Evolutionary conservation across 2,797 vertebrate genomes (phyloP), one percentile per base, ranked within the genome.

Genomic region (Heteromormyrus szaboi): DNA sequence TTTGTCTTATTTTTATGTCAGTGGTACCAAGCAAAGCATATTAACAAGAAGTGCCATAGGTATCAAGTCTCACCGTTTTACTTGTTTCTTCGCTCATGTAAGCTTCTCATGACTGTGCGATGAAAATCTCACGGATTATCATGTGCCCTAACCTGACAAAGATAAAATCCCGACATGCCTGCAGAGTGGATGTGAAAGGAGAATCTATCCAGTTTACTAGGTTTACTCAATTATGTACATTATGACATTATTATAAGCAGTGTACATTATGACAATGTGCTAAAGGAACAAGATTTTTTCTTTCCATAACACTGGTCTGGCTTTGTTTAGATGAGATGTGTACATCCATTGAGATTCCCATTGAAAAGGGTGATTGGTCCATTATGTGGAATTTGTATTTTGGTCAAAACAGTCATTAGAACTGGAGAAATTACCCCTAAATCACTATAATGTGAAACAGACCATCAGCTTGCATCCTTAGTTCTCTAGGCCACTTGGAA

Each of bases 381-480:
- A 72, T 86, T 76, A 86, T 85, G 85, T 62, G 48, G 59, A 65
- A 53, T 54, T 72, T 65, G 68, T 54, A 56, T 85, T 86, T 85
- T 44, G 59, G 41, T 44, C 19, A n/a, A 87, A 65, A n/a, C 33
- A 44, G 33, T 29, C 17, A 0, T 44, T 59, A 41, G 29, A 72
- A 59, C 90, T 81, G 19, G 81, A 87, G 89, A 90, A 83, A 90
- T 72, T 86, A 53, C 86, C 51, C 33, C 41, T 22, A 89, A 91
- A 86, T 48, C 37, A 50, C 65, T 33, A 84, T 89, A 90, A 89
- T 90, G 56, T 11, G 22, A 89, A 91, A 46, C 89, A 90, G 88
- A 86, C 54, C 33, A 56, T 68, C 29, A 29, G 79, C 22, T 84
- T 50, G 48, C n/a, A 3, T 51, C 33, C 33, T 79, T 41, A 25